Evolutionary conservation across 2,797 vertebrate species (phyloP), one percentile per base, ranked within the genome.

Genomic region (Craterocephalus amniculus): DNA sequence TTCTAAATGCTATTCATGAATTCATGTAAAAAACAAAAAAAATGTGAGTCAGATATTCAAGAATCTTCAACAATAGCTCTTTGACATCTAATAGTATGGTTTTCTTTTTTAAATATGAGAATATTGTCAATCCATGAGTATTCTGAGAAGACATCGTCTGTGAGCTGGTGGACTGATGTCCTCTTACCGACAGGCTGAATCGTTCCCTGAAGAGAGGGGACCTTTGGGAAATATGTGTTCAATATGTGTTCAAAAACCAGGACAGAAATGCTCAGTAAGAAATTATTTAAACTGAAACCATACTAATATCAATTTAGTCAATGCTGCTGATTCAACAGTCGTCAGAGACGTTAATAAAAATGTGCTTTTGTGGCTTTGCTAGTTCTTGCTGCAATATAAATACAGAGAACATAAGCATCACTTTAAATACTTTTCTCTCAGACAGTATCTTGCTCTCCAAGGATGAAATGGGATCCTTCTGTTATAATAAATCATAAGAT

Each of bases 211-310:
- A 58, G 11, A 34, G 1, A 57, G 31, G 31, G 31, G 31, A 3
- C 31, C 31, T 3, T 32, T 32, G 7, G 31, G 31, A 3, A 32
- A 32, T 32, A 3, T 3, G 3, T 3, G 31, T 32, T 3, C 31
- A 32, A 32, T 32, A 32, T 32, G 31, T 32, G n/a, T n/a, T n/a
- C n/a, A n/a, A 48, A 62, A 24, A 70, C 20, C 62, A n/a, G 8
- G 24, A 29, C 6, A 55, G 36, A 56, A 67, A 72, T 64, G 31
- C 31, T 0, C 31, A 22, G 4, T 55, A 36, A 78, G 72, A 22
- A 70, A 61, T 85, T 62, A 73, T 79, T 75, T 52, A 82, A 16
- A 31, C 58, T 48, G 38, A 69, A 69, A 59, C 60, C 70, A 59
- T 2, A 3, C 60, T 76, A 57, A 58, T 58, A 64, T 55, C 56